These are phyloP conservation scores for Ephestia elutella DNA, from an alignment of 1,140 invertebrate genomes.

Conservation along the genomic window DNA sequence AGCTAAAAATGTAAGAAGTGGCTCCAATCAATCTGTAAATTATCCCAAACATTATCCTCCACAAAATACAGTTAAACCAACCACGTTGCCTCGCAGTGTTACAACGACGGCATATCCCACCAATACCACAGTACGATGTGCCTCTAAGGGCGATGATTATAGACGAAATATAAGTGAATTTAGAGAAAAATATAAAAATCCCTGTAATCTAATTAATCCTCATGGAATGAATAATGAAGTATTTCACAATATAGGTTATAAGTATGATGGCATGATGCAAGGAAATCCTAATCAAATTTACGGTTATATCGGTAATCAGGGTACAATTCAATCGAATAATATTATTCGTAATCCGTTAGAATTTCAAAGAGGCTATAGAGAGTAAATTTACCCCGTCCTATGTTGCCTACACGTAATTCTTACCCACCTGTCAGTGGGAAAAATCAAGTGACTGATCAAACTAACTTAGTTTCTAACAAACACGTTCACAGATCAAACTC, in stretches of 20 bases:
- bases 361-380: slow-evolving; percentile 74
- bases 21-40: slow-evolving; percentile 59
- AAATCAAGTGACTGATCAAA: slow-evolving; percentile 69
- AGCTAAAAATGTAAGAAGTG: slow-evolving; percentile 51
- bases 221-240: slow-evolving; percentile 61
- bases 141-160: slow-evolving; percentile 70
- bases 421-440: slow-evolving; percentile 75
- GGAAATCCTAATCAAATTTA: slow-evolving; percentile 65
- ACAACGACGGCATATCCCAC: slow-evolving; percentile 65
- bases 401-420: slow-evolving; percentile 76
- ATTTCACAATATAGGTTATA: slow-evolving; percentile 64
- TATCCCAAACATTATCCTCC: slow-evolving; percentile 54
- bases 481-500: slow-evolving; percentile 74
- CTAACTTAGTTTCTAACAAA: slow-evolving; percentile 67
- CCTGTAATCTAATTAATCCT: slow-evolving; percentile 47
- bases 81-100: slow-evolving; percentile 68
- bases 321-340: slow-evolving; percentile 67
- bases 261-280: slow-evolving; percentile 56
- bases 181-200: slow-evolving; percentile 76
- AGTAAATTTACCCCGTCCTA: slow-evolving; percentile 73
- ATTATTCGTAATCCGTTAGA: slow-evolving; percentile 73
- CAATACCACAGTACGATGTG: slow-evolving; percentile 57
- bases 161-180: slow-evolving; percentile 76
- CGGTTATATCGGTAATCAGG: slow-evolving; percentile 72
- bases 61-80: slow-evolving; percentile 58